Conservation (phyloP, 2,113 vertebrate species). For the Syrrhaptes paradoxus region DNA sequence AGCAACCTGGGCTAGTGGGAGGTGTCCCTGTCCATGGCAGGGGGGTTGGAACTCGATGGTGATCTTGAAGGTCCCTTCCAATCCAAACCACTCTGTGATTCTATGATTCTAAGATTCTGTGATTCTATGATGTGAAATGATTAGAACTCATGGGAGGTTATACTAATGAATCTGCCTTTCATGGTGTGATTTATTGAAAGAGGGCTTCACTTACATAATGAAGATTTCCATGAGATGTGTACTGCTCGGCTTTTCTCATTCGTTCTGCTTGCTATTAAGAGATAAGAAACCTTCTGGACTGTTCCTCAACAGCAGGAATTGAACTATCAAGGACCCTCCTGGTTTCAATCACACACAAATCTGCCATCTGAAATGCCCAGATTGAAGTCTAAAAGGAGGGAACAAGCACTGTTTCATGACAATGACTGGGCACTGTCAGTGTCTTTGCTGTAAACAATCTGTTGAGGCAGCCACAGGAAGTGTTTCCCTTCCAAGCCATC, state of each 20-base stretch:
- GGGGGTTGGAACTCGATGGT: no score
- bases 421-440: not conserved
- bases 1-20: no score
- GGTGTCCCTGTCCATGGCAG: no score
- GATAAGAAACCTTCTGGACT: not conserved
- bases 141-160: not conserved
- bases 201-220: not conserved
- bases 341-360: not conserved
- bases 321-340: not conserved
- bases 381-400: not conserved
- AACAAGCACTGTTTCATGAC: constrained; percentile 41
- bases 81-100: no score
- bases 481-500: not conserved
- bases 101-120: no score
- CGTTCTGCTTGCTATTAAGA: not conserved
- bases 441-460: constrained; percentile 54
- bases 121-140: not conserved
- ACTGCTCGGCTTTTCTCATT: not conserved
- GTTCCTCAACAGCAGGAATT: not conserved
- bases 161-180: not conserved
- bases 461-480: constrained; percentile 36
- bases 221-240: not conserved
- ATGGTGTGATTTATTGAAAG: not conserved
- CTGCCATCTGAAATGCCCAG: not conserved
- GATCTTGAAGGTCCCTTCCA: no score